Percentiles rank a stretch among this genome's conserved stretches.
These are phyloP conservation scores for Petrolisthes manimaculis DNA, from an alignment of 2,888 invertebrate species.

Conservation along the genomic window DNA sequence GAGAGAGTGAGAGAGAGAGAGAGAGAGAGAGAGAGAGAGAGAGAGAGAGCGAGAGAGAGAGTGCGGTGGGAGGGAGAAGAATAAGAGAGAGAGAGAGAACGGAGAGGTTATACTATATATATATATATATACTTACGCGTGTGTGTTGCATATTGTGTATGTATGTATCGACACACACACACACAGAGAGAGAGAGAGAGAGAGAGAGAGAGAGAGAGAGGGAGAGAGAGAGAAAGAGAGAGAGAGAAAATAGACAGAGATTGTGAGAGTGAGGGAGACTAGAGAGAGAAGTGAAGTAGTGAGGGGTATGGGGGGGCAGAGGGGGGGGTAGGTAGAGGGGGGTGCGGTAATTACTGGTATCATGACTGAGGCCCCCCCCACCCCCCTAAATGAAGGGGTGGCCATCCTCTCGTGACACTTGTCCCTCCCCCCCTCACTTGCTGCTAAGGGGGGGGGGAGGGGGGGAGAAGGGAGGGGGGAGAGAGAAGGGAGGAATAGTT, in stretches of 20 bases:
- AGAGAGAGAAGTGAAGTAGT: conserved; percentile 2
- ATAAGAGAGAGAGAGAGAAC: not conserved
- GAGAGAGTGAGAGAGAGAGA: not conserved
- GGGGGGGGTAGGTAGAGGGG: not conserved
- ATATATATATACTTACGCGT: too few relatives aligned
- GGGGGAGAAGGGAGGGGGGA: conserved; percentile 3
- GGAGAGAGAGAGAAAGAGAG: not conserved
- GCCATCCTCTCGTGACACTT: conserved; percentile 31
- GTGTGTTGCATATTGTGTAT: too few relatives aligned
- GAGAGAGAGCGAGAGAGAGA: not conserved
- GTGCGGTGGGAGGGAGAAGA: not conserved
- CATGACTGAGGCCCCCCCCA: conserved; percentile 27
- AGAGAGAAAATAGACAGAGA: not conserved
- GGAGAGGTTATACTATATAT: too few relatives aligned
- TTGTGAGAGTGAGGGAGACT: not conserved
- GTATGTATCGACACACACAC: not conserved
- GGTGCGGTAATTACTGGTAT: conserved; percentile 38
- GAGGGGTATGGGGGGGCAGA: not conserved
- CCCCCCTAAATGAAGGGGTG: conserved; percentile 25
- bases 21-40: conserved; percentile 1
- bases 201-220: conserved; percentile 11
- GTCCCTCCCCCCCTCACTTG: not conserved
- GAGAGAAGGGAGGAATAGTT: too few relatives aligned
- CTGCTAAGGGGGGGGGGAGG: too few relatives aligned
- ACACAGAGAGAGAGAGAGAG: conserved; percentile 24